Evolutionary conservation across 2,113 vertebrate species (phyloP), one percentile per base, ranked within the genome.

Genomic region (Neotoma lepida): DNA sequence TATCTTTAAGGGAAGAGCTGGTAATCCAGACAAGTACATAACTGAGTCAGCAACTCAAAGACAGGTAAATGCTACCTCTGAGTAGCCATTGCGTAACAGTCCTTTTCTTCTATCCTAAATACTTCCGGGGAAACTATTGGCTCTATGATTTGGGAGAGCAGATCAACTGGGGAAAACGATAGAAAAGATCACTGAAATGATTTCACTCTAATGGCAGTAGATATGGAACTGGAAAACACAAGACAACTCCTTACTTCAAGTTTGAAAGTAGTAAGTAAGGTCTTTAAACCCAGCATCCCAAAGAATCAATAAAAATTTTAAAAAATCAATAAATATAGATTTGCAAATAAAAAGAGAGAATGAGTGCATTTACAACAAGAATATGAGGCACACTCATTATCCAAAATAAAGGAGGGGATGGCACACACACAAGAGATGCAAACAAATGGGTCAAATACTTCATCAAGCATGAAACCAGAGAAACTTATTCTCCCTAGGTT

Each of bases 381-480:
- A 76, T 0, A 46, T 73, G 86, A 63, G 68, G 66, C 22, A 89
- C 56, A 85, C 1, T 46, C 63, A 20, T 76, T 87, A 84, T 89
- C 33, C 22, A 91, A 89, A 28, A 71, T 86, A 89, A 97, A 84
- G 46, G 66, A 89, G 2, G 22, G 1, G 9, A 56, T 88, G 4
- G 22, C 30, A 24, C 26, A 70, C 14, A 76, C 41, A 90, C 24
- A 8, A 82, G 22, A 85, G 46, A 94, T 85, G 30, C 28, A 93
- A 96, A 94, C 12, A 33, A 85, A 80, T 91, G 46, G 73, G 56
- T 89, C 54, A 92, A 91, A 66, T 15, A 88, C 33, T 81, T 86
- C 9, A 88, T 54, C 92, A 92, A 93, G 39, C 14, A 41, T 84
- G 61, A 94, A 97, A 90, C 24, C 39, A 87, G 87, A 90, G 41